Base-by-base conservation (phyloP, 1,140 invertebrate species). In the Frieseomelitta varia region DNA sequence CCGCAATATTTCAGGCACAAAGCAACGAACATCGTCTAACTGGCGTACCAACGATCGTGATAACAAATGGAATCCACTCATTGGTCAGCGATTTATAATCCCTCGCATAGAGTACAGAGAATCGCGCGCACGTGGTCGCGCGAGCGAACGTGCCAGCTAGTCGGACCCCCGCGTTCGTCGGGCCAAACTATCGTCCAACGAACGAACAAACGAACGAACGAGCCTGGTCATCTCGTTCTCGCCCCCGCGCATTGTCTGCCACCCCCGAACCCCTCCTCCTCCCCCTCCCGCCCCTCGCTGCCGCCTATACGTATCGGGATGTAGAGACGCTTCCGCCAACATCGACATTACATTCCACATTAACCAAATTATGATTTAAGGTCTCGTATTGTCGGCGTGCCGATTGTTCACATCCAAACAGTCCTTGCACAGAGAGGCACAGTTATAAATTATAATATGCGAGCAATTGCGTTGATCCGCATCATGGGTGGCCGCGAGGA, bases 301-400 rank as follows among this genome's bases (percentile, higher is more conserved):
- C 55, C 68, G 39, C 6, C 39, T 47, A 47, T 47, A 47, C 39
- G 39, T 51, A 30, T 17, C 53, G 56, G 30, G 19, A 27, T 82
- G 67, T 27, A 86, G 87, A 89, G 87, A 89, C 88, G 91, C 91
- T 90, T 91, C 91, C 91, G 88, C 88, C 91, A 92, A 91, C 93
- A 93, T 93, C 93, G 93, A 94, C 93, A 93, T 94, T 93, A 93
- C 94, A 94, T 94, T 94, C 93, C 94, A 93, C 93, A 94, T 94
- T 94, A 95, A 94, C 93, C 93, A 94, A 94, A 94, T 94, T 93
- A 94, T 95, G 93, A 94, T 94, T 94, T 95, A 94, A 94, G 93
- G 92, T 90, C 92, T 85, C 82, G 91, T 90, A 94, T 94, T 94
- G 93, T 93, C 90, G 91, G 89, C 90, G 87, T 89, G 90, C 92